Base-by-base conservation (phyloP, 2,113 vertebrate genomes). In the Lepus americanus region DNA sequence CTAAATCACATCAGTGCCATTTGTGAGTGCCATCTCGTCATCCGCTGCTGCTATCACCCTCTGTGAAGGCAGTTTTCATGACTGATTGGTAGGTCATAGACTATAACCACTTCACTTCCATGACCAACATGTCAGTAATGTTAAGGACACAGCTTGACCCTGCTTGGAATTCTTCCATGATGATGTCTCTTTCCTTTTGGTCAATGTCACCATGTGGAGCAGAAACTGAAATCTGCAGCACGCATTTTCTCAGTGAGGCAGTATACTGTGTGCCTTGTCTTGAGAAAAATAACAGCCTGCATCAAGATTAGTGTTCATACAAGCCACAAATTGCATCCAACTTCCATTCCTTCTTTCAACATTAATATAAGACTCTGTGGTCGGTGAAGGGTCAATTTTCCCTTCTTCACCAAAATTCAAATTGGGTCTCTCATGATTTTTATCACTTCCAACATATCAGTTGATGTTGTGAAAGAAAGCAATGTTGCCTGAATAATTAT, bases 321-420 rank as follows among this genome's bases (percentile, higher is more conserved):
- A 99, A 97, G 97, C 99, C 99, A 95, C 99, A 99, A 59, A 99
- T 98, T 6, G 99, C 99, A 98, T 99, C 99, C 98, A 99, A 97
- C 97, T 99, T 99, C 99, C 99, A 99, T 95, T 99, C 99, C 99
- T 99, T 98, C 99, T 98, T 92, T 99, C 99, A 90, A 99, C 99
- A 92, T 99, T 99, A 87, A 99, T 99, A 98, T 99, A 99, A 98
- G 99, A 99, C 27, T 99, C 99, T 98, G 99, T 99, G 98, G 99
- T 99, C 99, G 99, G 99, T 99, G 99, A 33, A 99, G 98, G 95
- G 99, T 99, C 95, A 99, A 99, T 97, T 99, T 99, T 97, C 99
- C 99, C 92, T 99, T 99, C 97, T 99, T 99, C 97, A 99, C 99
- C 97, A 99, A 93, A 97, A 99, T 99, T 96, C 99, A 99, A 97